These are phyloP conservation scores for Lepidochrysops patricia DNA, from an alignment of 2,888 invertebrate genomes.

Conservation along the genomic window DNA sequence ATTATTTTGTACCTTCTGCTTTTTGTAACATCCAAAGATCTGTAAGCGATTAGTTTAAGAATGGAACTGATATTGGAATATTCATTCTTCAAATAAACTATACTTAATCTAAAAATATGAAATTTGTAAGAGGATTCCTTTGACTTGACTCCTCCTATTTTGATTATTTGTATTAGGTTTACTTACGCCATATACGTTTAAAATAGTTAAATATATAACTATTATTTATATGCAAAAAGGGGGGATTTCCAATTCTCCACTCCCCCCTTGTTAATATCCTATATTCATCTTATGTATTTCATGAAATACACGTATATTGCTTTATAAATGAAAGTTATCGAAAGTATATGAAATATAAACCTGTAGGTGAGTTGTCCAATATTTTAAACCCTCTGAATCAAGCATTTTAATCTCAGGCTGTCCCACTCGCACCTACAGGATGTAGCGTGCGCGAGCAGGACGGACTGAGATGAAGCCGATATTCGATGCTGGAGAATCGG, in stretches of 20 bases:
- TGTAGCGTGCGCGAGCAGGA: no score
- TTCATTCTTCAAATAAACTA: neutral
- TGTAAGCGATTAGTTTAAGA: constrained; percentile 25
- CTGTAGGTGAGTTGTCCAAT: no score
- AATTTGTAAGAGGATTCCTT: neutral
- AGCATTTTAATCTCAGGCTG: no score
- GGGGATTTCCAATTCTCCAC: neutral
- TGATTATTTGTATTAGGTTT: neutral
- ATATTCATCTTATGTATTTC: no score
- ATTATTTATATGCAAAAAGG: neutral
- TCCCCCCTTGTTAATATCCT: no score
- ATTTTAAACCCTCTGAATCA: no score
- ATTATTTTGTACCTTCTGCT: neutral
- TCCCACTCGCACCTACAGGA: no score
- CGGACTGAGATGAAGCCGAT: no score
- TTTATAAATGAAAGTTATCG: no score
- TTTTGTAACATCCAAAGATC: constrained; percentile 31
- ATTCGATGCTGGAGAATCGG: no score
- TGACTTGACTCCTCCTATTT: neutral
- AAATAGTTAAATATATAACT: neutral
- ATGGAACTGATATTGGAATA: constrained; percentile 25
- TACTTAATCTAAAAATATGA: neutral
- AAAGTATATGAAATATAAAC: no score
- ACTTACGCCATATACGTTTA: neutral
- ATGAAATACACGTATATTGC: no score